phyloP scores from a whole-genome alignment of 2,888 invertebrate genomes.

The Eudasyphora cyanicolor region DNA sequence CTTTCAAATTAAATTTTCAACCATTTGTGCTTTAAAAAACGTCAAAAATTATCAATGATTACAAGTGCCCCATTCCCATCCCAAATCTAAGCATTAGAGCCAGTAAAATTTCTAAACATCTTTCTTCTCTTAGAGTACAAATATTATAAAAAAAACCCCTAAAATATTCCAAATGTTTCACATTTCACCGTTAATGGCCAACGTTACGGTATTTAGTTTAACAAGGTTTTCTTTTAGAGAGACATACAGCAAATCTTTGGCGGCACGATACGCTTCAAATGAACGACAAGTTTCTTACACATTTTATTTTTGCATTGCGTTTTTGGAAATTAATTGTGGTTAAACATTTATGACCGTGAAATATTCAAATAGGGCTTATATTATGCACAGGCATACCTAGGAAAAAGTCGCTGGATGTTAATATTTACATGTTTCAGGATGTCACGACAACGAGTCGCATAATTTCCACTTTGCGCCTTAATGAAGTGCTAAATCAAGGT shows the following conservation, averaged over 20 bases:
- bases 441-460: not conserved
- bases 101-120: not conserved
- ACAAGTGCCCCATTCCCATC: too few relatives aligned
- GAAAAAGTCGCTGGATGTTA: not conserved
- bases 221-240: not conserved
- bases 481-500: slow-evolving; percentile 15
- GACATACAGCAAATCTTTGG: not conserved
- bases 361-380: slow-evolving; percentile 1
- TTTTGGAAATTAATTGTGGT: slow-evolving; percentile 12
- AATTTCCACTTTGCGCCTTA: not conserved
- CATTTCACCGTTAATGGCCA: not conserved
- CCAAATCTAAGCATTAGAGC: too few relatives aligned
- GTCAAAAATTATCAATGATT: too few relatives aligned
- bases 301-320: slow-evolving; percentile 7
- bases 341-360: slow-evolving; percentile 23
- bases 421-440: not conserved
- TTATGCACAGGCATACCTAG: not conserved
- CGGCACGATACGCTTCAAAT: slow-evolving; percentile 22
- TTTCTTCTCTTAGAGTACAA: not conserved
- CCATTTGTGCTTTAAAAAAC: too few relatives aligned
- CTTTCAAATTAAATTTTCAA: too few relatives aligned
- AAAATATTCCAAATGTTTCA: too few relatives aligned
- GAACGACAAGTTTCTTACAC: slow-evolving; percentile 11
- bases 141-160: too few relatives aligned
- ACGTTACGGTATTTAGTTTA: slow-evolving; percentile 24